Percentiles rank a stretch among this genome's conserved stretches.
These are phyloP conservation scores for Gouania willdenowi DNA, from an alignment of 2,797 vertebrate genomes.

Conservation along the genomic window DNA sequence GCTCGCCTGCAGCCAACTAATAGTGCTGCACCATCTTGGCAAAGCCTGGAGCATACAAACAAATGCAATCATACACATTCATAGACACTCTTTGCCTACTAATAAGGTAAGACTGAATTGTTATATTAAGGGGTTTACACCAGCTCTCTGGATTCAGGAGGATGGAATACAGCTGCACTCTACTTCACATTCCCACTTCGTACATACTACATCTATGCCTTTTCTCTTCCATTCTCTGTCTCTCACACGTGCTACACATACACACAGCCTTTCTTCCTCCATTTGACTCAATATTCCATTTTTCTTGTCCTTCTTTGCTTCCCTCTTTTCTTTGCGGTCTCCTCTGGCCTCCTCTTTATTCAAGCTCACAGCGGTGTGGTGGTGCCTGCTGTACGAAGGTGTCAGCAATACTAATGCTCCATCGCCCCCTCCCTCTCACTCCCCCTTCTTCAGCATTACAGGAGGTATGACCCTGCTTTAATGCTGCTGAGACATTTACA, in stretches of 20 bases:
- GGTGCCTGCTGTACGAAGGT: not conserved
- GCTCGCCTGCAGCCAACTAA: not conserved
- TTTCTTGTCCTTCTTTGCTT: not conserved
- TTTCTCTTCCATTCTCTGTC: not conserved
- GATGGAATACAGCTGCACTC: slow-evolving; percentile 10
- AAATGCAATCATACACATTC: not conserved
- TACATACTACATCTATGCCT: not conserved
- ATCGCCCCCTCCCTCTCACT: no score
- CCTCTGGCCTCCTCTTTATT: not conserved
- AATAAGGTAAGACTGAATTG: slow-evolving; percentile 12
- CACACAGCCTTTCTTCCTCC: not conserved
- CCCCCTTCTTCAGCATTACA: not conserved
- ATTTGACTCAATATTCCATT: not conserved
- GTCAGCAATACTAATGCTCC: not conserved
- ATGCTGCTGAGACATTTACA: not conserved
- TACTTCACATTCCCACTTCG: slow-evolving; percentile 1
- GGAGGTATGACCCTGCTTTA: not conserved
- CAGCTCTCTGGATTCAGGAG: slow-evolving; percentile 1
- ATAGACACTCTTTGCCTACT: not conserved
- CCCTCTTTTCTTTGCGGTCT: not conserved
- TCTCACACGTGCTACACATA: no score
- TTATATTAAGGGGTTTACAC: slow-evolving; percentile 2
- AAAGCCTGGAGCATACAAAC: slow-evolving; percentile 1
- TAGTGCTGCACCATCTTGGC: slow-evolving; percentile 11
- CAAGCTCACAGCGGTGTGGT: not conserved